Conservation (phyloP, 2,113 vertebrate species). For the Osmerus mordax region DNA sequence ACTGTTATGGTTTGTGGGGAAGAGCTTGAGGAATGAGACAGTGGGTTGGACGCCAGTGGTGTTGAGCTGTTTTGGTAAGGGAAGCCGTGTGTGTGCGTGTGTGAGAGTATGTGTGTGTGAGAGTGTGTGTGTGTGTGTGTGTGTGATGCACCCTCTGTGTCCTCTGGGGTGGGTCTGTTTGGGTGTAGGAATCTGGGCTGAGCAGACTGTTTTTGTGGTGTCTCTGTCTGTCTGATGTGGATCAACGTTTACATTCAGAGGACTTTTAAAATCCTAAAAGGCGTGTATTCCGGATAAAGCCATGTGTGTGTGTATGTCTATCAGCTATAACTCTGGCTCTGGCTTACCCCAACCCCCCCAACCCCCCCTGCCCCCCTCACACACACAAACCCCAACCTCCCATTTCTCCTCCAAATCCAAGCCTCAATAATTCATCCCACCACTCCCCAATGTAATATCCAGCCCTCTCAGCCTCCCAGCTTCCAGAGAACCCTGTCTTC, state of each 20-base stretch:
- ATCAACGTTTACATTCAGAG: conserved; percentile 51
- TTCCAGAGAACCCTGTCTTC: no score
- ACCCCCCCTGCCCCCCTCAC: not conserved
- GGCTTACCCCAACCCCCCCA: not conserved
- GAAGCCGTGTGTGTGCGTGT: conserved; percentile 34
- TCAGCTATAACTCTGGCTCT: conserved; percentile 3
- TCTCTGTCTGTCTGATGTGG: conserved; percentile 42
- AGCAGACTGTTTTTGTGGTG: conserved; percentile 52
- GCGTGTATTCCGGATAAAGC: not conserved
- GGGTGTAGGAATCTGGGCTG: conserved; percentile 38
- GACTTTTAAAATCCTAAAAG: not conserved
- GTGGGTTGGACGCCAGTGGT: conserved; percentile 22
- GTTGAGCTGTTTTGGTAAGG: conserved; percentile 44
- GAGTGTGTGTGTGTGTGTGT: conserved; percentile 13
- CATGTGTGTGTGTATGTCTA: conserved; percentile 11
- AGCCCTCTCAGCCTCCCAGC: conserved; percentile 26
- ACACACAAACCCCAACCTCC: not conserved
- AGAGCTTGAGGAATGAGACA: conserved; percentile 21
- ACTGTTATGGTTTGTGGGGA: conserved; percentile 14
- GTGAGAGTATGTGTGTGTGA: not conserved
- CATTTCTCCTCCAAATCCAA: conserved; percentile 44
- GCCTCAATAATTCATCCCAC: conserved; percentile 65
- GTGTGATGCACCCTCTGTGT: conserved; percentile 7
- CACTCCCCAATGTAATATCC: conserved; percentile 45
- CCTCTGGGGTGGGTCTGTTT: conserved; percentile 36